phyloP scores from a whole-genome alignment of 2,888 invertebrate genomes.

The Cephonodes hylas region DNA sequence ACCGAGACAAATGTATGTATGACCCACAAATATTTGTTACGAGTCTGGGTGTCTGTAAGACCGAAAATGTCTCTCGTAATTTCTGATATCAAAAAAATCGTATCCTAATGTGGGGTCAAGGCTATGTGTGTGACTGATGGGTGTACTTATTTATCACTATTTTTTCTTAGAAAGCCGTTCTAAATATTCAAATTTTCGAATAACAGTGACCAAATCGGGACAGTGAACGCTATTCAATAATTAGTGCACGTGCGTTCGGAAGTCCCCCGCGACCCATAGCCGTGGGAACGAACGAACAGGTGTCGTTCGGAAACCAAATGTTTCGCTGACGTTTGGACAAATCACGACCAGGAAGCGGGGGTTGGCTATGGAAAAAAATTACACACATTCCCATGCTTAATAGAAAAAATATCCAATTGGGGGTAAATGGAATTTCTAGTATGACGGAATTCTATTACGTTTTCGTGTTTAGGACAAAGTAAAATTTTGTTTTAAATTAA shows the following conservation, averaged over 20 bases:
- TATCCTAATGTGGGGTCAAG: too few relatives aligned
- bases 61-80: too few relatives aligned
- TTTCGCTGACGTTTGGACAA: slow-evolving; percentile 57
- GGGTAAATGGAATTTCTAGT: neutral
- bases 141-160: too few relatives aligned
- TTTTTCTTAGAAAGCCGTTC: neutral
- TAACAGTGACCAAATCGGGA: slow-evolving; percentile 22
- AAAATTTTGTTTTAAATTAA: too few relatives aligned
- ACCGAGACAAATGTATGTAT: too few relatives aligned
- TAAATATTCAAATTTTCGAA: slow-evolving; percentile 18
- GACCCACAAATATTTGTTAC: too few relatives aligned
- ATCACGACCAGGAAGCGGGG: slow-evolving; percentile 65
- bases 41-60: too few relatives aligned
- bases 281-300: slow-evolving; percentile 71
- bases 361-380: slow-evolving; percentile 39
- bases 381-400: slow-evolving; percentile 39
- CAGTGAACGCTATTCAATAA: slow-evolving; percentile 39
- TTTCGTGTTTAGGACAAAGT: too few relatives aligned
- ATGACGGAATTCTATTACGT: neutral
- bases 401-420: slow-evolving; percentile 4
- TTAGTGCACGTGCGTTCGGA: slow-evolving; percentile 48
- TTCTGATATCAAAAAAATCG: too few relatives aligned
- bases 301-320: slow-evolving; percentile 59
- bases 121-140: too few relatives aligned
- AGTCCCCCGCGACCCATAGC: slow-evolving; percentile 31